Percentiles rank a stretch among this genome's conserved stretches.
These are phyloP conservation scores for Ara ararauna DNA, from an alignment of 2,797 vertebrate species.

Conservation along the genomic window DNA sequence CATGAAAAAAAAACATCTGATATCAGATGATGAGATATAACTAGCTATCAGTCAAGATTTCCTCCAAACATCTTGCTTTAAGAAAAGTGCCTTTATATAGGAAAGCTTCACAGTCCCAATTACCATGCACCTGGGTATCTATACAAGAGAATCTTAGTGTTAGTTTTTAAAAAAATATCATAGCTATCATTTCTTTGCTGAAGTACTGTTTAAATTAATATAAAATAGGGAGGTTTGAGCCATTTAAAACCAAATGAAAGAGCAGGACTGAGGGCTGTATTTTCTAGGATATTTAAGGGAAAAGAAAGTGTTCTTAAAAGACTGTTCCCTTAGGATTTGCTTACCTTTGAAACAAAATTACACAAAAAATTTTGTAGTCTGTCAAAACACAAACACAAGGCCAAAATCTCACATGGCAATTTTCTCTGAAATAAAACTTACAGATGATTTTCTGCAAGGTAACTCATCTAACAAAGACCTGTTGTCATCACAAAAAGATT, in stretches of 20 bases:
- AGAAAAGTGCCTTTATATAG: not conserved
- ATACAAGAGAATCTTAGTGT: not conserved
- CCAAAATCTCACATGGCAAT: not conserved
- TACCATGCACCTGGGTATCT: not conserved
- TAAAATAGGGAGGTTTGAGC: not conserved
- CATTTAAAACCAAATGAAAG: not conserved
- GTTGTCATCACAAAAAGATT: not conserved
- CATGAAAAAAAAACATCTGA: not conserved
- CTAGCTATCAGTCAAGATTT: not conserved
- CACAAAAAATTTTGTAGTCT: not conserved
- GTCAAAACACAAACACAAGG: not conserved
- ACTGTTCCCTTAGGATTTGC: not conserved
- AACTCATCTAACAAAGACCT: not conserved
- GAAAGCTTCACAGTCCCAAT: not conserved
- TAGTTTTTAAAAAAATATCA: not conserved
- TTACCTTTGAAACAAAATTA: slow-evolving; percentile 8
- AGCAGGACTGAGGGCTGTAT: not conserved
- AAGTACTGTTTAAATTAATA: not conserved
- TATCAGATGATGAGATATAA: not conserved
- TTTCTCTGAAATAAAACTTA: not conserved
- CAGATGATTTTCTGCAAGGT: not conserved
- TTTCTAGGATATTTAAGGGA: not conserved
- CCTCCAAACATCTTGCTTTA: not conserved
- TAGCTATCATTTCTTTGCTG: not conserved
- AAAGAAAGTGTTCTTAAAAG: not conserved